These are phyloP conservation scores for Pseudomyrmex concolor DNA, from an alignment of 1,140 invertebrate genomes.

Conservation along the genomic window DNA sequence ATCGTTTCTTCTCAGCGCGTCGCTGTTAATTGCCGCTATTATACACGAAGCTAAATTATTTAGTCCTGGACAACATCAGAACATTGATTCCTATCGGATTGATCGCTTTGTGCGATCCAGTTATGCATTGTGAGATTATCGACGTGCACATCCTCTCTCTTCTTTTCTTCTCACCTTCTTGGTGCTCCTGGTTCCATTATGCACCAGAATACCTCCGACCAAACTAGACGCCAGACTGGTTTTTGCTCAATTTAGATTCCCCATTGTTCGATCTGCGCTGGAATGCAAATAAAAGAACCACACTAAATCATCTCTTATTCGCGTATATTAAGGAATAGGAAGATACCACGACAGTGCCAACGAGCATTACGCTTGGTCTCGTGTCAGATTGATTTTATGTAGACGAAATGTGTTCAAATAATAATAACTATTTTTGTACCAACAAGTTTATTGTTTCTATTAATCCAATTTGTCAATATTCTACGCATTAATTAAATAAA, in stretches of 20 bases:
- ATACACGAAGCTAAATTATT: conserved; percentile 13
- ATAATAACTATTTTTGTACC: no score
- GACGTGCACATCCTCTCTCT: not conserved
- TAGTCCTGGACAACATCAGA: not conserved
- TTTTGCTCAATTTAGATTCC: conserved; percentile 77
- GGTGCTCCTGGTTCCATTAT: conserved; percentile 53
- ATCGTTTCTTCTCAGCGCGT: conserved; percentile 24
- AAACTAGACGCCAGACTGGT: conserved; percentile 77
- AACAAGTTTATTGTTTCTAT: no score
- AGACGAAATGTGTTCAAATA: conserved; percentile 5
- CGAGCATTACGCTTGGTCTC: conserved; percentile 1
- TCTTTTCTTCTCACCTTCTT: not conserved
- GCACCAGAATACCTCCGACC: conserved; percentile 64
- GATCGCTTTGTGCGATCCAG: conserved; percentile 40
- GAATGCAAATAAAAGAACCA: conserved; percentile 75
- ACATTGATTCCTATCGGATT: conserved; percentile 1
- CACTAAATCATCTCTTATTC: conserved; percentile 15
- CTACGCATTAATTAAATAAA: no score
- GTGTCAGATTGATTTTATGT: conserved; percentile 2
- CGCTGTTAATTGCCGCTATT: conserved; percentile 65
- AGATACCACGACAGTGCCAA: conserved; percentile 35
- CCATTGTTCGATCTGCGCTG: conserved; percentile 72
- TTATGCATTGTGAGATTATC: conserved; percentile 41
- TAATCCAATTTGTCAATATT: no score
- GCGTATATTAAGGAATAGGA: conserved; percentile 55